Evolutionary conservation across 2,113 vertebrate species (phyloP).

Genomic region (Cyanocitta stelleri): DNA sequence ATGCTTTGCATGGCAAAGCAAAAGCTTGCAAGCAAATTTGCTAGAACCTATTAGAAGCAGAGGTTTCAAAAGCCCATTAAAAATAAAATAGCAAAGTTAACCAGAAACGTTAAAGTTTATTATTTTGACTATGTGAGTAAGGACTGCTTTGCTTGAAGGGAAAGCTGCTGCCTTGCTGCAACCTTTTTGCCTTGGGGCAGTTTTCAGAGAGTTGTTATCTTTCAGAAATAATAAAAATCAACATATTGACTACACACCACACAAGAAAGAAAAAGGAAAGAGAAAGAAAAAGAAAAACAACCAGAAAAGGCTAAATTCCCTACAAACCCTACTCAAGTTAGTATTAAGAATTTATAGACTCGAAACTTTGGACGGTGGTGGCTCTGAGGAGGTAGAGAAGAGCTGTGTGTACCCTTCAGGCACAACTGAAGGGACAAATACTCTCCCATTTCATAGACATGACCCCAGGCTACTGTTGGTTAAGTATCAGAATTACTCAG

Average conservation of each 20-base stretch:
- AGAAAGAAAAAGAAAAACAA: background rate
- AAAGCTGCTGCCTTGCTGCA: background rate
- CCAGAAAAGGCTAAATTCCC: background rate
- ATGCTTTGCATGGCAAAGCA: background rate
- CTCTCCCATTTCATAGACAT: background rate
- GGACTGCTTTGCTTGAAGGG: background rate
- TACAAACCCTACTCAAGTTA: background rate
- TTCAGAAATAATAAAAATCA: constrained; percentile 5
- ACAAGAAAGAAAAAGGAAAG: background rate
- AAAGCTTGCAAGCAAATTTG: background rate
- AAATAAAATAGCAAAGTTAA: background rate
- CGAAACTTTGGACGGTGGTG: background rate
- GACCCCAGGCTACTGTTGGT: background rate
- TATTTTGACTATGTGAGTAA: background rate
- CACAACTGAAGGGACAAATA: background rate
- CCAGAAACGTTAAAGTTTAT: background rate
- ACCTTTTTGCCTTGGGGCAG: background rate
- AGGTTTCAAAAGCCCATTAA: background rate
- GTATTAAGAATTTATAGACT: background rate
- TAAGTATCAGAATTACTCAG: background rate
- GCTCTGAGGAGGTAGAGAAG: background rate
- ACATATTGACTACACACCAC: background rate
- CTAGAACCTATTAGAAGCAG: background rate
- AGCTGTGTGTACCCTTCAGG: background rate
- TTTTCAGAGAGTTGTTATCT: background rate